Evolutionary conservation across 2,888 invertebrate species (phyloP).

Genomic region (Diarsia dahlii): DNA sequence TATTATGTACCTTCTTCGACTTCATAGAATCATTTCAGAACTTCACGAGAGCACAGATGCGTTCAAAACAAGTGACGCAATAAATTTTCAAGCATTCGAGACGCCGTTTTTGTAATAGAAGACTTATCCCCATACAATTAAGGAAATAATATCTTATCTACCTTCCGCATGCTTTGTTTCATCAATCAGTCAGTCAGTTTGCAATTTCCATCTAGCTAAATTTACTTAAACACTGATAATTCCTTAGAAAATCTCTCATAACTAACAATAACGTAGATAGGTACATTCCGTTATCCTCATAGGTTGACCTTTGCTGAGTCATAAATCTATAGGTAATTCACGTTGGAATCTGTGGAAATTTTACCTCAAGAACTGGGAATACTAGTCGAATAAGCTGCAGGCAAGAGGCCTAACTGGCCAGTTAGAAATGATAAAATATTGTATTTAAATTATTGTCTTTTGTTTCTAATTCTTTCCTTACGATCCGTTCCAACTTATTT

Average conservation of each 20-base stretch:
- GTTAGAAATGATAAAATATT: conserved; percentile 9
- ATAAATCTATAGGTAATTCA: neutral
- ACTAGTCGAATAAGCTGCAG: neutral
- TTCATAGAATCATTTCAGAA: neutral
- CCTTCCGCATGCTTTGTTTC: neutral
- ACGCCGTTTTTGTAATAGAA: conserved; percentile 2
- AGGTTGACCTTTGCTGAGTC: neutral
- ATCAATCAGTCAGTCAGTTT: no score
- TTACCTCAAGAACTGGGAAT: no score
- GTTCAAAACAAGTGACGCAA: neutral
- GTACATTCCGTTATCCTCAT: neutral
- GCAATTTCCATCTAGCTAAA: neutral
- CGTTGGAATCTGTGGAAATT: neutral
- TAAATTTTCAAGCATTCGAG: neutral
- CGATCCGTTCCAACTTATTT: no score
- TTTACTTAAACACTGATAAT: neutral
- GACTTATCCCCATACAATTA: neutral
- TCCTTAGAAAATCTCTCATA: neutral
- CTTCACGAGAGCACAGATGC: neutral
- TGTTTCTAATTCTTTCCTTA: neutral
- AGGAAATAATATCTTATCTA: conserved; percentile 16
- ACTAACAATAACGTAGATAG: neutral
- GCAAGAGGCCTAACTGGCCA: neutral
- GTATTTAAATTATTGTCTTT: neutral
- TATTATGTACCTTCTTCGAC: neutral